These are phyloP conservation scores for Pimephales promelas DNA, from an alignment of 2,113 vertebrate species.

Conservation along the genomic window DNA sequence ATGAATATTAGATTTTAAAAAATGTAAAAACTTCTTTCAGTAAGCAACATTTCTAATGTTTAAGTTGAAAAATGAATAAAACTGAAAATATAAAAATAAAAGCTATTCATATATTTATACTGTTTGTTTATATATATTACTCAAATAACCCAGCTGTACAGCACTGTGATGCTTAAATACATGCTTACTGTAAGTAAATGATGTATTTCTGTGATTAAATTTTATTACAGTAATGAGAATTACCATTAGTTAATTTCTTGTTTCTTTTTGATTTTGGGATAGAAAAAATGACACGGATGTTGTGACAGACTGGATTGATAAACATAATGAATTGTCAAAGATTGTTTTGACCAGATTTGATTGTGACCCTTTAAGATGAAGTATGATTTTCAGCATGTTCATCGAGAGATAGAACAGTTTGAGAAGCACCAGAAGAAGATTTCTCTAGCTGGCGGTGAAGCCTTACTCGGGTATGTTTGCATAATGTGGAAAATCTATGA, in stretches of 20 bases:
- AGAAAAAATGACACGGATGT: background rate
- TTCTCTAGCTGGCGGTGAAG: constrained; percentile 40
- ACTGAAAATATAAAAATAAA: background rate
- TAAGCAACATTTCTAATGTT: background rate
- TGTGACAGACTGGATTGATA: too few relatives aligned
- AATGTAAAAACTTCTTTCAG: background rate
- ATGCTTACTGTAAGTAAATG: too few relatives aligned
- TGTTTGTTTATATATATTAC: background rate
- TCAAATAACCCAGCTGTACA: background rate
- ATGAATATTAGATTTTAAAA: background rate
- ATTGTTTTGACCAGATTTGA: background rate
- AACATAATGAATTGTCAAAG: background rate
- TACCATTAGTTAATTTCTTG: background rate
- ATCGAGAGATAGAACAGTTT: constrained; percentile 84
- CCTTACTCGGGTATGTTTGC: constrained; percentile 60
- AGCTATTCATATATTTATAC: background rate
- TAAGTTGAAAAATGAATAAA: background rate
- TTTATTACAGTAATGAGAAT: background rate
- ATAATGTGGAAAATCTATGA: background rate
- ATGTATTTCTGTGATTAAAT: background rate
- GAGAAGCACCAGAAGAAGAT: constrained; percentile 78
- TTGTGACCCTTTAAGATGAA: background rate
- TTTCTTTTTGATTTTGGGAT: background rate
- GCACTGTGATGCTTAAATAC: background rate
- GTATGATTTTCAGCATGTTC: constrained; percentile 71